Conservation (phyloP, 1,140 invertebrate genomes). For the Pteromalus puparum region DNA sequence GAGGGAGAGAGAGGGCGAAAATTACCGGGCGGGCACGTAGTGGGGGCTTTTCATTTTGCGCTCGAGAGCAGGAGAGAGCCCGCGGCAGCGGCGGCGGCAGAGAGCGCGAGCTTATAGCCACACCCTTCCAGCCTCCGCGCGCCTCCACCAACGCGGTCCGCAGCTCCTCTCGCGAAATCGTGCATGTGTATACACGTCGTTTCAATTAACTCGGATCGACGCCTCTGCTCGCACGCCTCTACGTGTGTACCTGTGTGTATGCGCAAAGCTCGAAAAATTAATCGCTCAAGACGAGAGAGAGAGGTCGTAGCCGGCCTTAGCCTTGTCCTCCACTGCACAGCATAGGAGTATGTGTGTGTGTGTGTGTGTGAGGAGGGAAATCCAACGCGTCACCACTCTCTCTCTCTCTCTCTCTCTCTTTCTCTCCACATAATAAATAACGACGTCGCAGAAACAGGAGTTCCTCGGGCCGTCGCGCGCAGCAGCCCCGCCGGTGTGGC, state of each 20-base stretch:
- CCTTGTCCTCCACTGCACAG: no score
- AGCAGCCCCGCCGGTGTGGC: constrained; percentile 7
- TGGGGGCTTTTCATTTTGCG: not conserved
- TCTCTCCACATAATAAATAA: constrained; percentile 7
- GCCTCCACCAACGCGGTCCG: not conserved
- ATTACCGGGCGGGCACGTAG: not conserved
- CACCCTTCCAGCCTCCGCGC: constrained; percentile 5
- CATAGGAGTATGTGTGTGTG: no score
- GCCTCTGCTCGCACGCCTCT: not conserved
- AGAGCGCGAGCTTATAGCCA: constrained; percentile 39
- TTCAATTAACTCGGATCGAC: not conserved
- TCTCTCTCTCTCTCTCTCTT: not conserved
- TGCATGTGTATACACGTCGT: not conserved
- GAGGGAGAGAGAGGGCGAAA: not conserved
- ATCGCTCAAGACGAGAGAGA: no score
- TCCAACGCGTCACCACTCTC: no score
- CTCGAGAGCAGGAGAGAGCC: constrained; percentile 1
- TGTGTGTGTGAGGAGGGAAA: no score
- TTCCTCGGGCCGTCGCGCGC: not conserved
- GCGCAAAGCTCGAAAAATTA: no score
- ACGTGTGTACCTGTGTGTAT: no score
- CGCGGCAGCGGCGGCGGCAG: no score
- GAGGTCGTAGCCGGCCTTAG: no score
- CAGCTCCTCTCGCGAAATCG: not conserved
- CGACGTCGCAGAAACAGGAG: not conserved